Conservation (phyloP, 2,113 vertebrate species). For the Indicator maculatus region DNA sequence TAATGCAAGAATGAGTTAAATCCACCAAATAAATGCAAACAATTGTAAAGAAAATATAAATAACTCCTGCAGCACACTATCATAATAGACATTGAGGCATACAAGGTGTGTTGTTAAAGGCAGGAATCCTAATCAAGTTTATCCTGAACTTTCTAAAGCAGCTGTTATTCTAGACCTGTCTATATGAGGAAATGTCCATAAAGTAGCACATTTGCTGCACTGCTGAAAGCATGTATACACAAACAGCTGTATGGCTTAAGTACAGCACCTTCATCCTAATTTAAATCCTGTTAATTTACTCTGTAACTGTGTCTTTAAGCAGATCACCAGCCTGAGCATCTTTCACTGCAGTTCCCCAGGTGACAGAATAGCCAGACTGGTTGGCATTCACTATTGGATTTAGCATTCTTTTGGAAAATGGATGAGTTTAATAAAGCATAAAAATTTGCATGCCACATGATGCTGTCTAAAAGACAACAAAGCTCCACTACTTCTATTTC, state of each 20-base stretch:
- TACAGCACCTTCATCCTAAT: not conserved
- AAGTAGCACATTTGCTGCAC: not conserved
- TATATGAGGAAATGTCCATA: not conserved
- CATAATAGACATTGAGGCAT: not conserved
- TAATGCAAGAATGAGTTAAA: not conserved
- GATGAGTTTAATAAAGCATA: not conserved
- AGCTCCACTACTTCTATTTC: not conserved
- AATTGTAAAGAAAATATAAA: not conserved
- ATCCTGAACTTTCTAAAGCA: not conserved
- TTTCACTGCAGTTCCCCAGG: not conserved
- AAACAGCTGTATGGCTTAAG: not conserved
- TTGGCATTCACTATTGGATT: not conserved
- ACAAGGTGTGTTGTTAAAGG: not conserved
- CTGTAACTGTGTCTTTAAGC: not conserved
- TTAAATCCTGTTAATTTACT: not conserved
- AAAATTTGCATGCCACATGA: not conserved
- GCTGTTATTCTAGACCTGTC: not conserved
- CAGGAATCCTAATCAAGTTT: not conserved
- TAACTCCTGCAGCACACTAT: not conserved
- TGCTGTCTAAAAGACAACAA: not conserved
- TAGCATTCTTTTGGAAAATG: not conserved
- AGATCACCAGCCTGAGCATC: not conserved
- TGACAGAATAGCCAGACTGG: not conserved
- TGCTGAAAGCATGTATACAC: not conserved
- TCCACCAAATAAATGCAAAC: not conserved